Base-by-base conservation (phyloP, 1,140 invertebrate genomes). In the Dendrolimus kikuchii region DNA sequence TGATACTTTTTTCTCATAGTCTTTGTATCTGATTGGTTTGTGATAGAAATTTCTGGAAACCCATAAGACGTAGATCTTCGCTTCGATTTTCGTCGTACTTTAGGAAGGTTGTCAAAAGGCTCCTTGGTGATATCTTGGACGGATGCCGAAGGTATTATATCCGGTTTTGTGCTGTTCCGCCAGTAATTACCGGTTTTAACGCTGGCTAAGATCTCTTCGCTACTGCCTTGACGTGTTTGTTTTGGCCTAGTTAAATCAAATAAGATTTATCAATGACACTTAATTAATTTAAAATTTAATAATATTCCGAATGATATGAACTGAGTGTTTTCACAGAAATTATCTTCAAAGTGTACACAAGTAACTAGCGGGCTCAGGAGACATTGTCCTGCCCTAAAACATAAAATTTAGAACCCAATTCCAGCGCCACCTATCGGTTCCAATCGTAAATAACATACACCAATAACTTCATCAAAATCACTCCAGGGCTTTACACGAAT, bases 31-130 rank as follows among this genome's bases (percentile, higher is more conserved):
- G 74, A 71, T 53, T 77, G 74, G 39, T 72, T 74, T 4, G 80
- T 81, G 51, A 86, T 76, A 10, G 77, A 77, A 57, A 86, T 82
- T 65, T 86, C 82, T 55, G 82, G 82, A 55, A 77, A 84, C 0
- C 79, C 79, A 41, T 84, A 71, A 0, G 73, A 68, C 0, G 79
- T 79, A 0, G 61, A 68, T 40, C 58, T 64, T 6, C 74, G 57
- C 6, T 74, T 57, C 0, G 64, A 67, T 36, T 69, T 63, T 55
- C 72, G 60, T 8, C 64, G 65, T 0, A 74, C 65, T 46, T 59
- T 78, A 0, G 76, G 70, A 3, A 63, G 38, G 7, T 64, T 49
- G 7, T 66, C 67, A 38, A 69, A 41, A 6, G 60, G 58, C 40
- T 57, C 55, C 40, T 60, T 62, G 46, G 60, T 51, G 2, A 64